Evolutionary conservation across 2,113 vertebrate species (phyloP), one percentile per base, ranked within the genome.

Genomic region (Pterophyllum scalare): DNA sequence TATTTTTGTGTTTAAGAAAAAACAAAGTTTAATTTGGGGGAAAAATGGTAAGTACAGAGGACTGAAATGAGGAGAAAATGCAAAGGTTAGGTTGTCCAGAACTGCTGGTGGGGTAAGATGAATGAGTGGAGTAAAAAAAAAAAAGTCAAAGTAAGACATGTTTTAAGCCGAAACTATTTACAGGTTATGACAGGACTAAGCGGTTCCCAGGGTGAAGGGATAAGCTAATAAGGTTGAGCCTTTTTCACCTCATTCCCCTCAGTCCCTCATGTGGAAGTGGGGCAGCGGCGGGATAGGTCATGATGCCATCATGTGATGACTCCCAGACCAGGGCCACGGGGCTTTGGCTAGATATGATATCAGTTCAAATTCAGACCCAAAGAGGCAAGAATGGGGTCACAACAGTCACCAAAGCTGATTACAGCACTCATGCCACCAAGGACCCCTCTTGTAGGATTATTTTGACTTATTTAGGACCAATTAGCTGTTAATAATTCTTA

Each of bases 401-500:
- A 80, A 88, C 91, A 94, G 92, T 94, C 93, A 87, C 84, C 62
- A 93, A 95, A 96, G 94, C 95, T 78, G 89, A 95, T 96, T 95
- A 95, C 0, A 58, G 85, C 80, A 43, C 90, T 89, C 87, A 91
- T 59, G n/a, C 89, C 76, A 87, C 76, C 84, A n/a, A 70, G 83
- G 85, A 86, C 77, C 88, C 58, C 84, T 84, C 87, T 89, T n/a
- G 11, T 20, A 57, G 90, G 93, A 93, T 95, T 91, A 95, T 83
- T 86, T 79, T 77, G 89, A 94, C 77, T 93, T 91, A 92, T 93
- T 89, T 95, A 74, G 88, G 88, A 70, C 91, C 88, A 94, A 94
- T 96, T 96, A 96, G 82, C 91, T 91, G 93, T 93, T 92, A 95
- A 94, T 92, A 91, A 94, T 95, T 94, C 94, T 92, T 90, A 91